Base-by-base conservation (phyloP, 1,140 invertebrate genomes). In the Drosophila persimilis region DNA sequence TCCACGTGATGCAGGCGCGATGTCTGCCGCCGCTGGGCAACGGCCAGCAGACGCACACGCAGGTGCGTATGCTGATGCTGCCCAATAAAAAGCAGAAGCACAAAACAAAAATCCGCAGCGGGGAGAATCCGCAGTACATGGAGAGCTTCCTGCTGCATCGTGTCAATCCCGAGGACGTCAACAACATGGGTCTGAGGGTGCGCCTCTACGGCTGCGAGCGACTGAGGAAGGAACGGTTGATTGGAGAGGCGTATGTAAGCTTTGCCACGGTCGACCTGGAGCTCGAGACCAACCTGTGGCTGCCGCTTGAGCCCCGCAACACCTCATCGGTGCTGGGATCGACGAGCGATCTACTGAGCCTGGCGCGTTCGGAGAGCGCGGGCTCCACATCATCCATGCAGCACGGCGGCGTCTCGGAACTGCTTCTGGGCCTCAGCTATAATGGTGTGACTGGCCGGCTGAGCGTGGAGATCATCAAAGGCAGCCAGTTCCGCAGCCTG, bases 71-170 rank as follows among this genome's bases (percentile, higher is more conserved):
- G 60, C 94, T 98, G 29, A 92, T 98, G 72, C 91, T 98, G 55
- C 98, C 97, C 0, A 95, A 96, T 73, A 98, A 98, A 81, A 98
- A 98, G 91, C 97, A 98, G 89, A 97, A 97, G 77, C 96, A 96
- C 90, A 98, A 98, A 92, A 98, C 97, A 4, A 96, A 97, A 92
- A 96, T 98, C 20, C 94, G 97, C 58, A 94, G 95, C 64, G 97
- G 97, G 2, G 95, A 97, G 77, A 97, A 96, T 86, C 97, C 97
- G 1, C 95, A 97, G 81, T 98, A 97, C 85, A 96, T 98, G 94
- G 97, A 98, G 90, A 97, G 96, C 77, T 98, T 98, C 91, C 93
- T 97, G 43, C 94, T 99, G 66, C 96, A 95, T 91, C 95, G 97
- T 90, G 97, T 98, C 43, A 97, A 97, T 92, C 96, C 96, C 92